Evolutionary conservation across 2,888 invertebrate genomes (phyloP), one percentile per base, ranked within the genome.

Genomic region (Pseudococcus viburni): DNA sequence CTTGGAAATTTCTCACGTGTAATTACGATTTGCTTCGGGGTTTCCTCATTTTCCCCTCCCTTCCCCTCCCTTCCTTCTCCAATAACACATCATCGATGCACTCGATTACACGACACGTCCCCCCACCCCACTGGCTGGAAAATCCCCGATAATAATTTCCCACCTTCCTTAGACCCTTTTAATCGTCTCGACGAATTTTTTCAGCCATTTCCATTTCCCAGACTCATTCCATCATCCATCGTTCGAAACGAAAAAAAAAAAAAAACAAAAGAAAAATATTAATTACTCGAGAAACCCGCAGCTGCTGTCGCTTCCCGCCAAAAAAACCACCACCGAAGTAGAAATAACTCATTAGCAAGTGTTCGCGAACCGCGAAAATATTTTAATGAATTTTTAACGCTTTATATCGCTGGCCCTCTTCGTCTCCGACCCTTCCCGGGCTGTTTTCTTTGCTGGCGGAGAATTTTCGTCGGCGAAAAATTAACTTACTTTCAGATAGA

Each of bases 351-450:
- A 73, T 73, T 73, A 73, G 73, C 73, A 33, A 73, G 19, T 64
- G 73, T 33, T 26, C 73, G 73, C 73, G 39, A 12, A 33, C 73
- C 17, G 33, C 33, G 15, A 33, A 73, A 73, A 73, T 33, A 73
- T 73, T 73, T 73, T 73, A 73, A 73, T 33, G 33, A 73, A 73
- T 73, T 39, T 33, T 73, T 73, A 73, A 73, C 73, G 39, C 73
- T 26, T 73, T 73, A 33, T 19, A 33, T 73, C 33, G 33, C 17
- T 17, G 33, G 15, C 68, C 33, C 33, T 15, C 17, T 6, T 33
- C 68, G 11, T 26, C 33, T 73, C 4, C 26, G 33, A 19, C 19
- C 59, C 17, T 64, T 33, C 15, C 11, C 6, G 26, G 1, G 11
- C 7, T 73, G 42, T 33, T 73, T 19, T 73, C 73, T 33, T 33